Base-by-base conservation (phyloP, 2,797 vertebrate genomes). In the Phataginus tetradactyla region DNA sequence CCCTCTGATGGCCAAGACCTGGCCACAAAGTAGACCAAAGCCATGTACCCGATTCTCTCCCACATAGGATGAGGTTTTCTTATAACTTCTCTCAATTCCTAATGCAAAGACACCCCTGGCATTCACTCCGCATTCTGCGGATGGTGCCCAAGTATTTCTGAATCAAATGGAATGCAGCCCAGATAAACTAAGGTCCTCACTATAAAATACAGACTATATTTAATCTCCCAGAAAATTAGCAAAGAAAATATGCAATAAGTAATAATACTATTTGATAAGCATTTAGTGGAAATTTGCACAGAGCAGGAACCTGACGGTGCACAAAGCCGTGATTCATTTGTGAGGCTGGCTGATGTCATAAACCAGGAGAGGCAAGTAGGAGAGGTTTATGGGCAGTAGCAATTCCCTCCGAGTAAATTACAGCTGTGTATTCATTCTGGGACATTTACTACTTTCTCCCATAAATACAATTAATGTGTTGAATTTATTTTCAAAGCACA, bases 391-490 rank as follows among this genome's bases (percentile, higher is more conserved):
- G 96, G 90, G 96, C 92, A 86, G 93, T 92, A 97, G 93, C 97
- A 53, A 51, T 59, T 96, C 92, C 78, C 61, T 96, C 81, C 15
- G 57, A 91, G 97, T 97, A 97, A 98, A 96, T 97, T 96, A 98
- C 0, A 5, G 86, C 97, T 91, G 81, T 96, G 96, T 97, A 86
- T 97, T 97, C 96, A 97, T 96, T 88, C 95, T 95, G 64, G 87
- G 95, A 96, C 93, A 64, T 97, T 97, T 96, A 97, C 90, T 97
- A 86, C 97, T 94, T 94, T 97, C 88, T 39, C 95, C 90, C 96
- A 97, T 97, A 97, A 98, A 97, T 97, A 97, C 95, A 96, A 97
- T 97, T 96, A 97, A 97, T 96, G 96, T 89, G 85, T 75, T 95
- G 92, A 96, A 96, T 97, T 97, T 97, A 97, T 97, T 96, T 95